Conservation (phyloP, 2,888 invertebrate species). For the Syritta pipiens region DNA sequence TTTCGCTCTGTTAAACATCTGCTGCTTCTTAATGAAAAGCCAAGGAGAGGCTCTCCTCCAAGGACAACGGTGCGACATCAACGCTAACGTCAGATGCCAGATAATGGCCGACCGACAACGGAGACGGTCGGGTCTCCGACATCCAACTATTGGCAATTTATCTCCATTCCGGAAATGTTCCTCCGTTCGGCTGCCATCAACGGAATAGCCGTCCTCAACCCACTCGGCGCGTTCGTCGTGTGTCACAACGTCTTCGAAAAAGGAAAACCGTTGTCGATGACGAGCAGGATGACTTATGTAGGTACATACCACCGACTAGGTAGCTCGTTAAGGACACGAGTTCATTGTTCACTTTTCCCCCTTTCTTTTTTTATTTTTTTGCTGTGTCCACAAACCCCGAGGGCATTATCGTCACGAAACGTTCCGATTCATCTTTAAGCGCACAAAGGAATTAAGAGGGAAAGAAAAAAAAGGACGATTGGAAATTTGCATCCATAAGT, state of each 20-base stretch:
- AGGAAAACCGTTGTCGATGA: too few species aligned
- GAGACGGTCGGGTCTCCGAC: neutral
- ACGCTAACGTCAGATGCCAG: neutral
- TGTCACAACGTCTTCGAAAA: neutral
- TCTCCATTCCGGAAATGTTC: slow-evolving; percentile 25
- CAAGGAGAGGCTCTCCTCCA: neutral
- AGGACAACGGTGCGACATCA: neutral
- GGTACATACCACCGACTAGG: neutral
- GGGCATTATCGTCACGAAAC: slow-evolving; percentile 2
- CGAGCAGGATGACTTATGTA: neutral
- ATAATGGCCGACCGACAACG: neutral
- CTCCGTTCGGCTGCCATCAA: neutral
- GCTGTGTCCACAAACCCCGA: neutral
- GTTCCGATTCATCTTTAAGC: neutral
- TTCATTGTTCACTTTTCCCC: too few species aligned
- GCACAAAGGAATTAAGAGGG: too few species aligned
- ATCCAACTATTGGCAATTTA: slow-evolving; percentile 33
- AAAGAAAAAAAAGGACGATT: too few species aligned
- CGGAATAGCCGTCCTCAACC: neutral
- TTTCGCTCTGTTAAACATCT: slow-evolving; percentile 18
- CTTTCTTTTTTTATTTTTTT: neutral
- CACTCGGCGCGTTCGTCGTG: slow-evolving; percentile 4
- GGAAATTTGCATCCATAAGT: slow-evolving; percentile 26
- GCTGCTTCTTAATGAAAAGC: slow-evolving; percentile 21
- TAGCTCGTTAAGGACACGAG: slow-evolving; percentile 1